Percentiles rank a stretch among this genome's conserved stretches.
phyloP scores from a whole-genome alignment of 1,140 invertebrate species.

The Platyscapa corneri region DNA sequence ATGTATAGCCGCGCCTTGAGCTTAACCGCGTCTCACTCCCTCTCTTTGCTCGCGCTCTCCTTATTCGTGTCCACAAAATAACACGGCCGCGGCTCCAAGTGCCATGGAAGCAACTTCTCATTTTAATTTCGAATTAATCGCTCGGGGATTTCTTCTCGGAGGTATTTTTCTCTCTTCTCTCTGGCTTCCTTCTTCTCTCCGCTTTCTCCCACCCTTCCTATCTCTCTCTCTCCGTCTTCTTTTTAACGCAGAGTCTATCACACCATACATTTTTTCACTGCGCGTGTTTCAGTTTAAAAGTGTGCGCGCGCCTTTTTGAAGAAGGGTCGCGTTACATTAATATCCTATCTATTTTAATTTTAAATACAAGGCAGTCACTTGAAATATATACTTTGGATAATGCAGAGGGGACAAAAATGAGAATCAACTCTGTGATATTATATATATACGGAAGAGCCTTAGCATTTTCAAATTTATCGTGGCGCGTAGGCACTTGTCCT shows the following conservation, averaged over 20 bases:
- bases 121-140: slow-evolving; percentile 62
- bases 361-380: slow-evolving; percentile 32
- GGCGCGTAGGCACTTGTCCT: slow-evolving; percentile 38
- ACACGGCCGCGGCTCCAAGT: slow-evolving; percentile 33
- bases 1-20: slow-evolving; percentile 17
- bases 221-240: not conserved
- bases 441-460: not conserved
- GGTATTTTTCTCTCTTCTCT: slow-evolving; percentile 1
- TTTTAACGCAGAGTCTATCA: slow-evolving; percentile 18
- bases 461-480: slow-evolving; percentile 36
- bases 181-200: not conserved
- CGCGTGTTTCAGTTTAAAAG: not conserved
- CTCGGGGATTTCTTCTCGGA: slow-evolving; percentile 39
- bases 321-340: slow-evolving; percentile 32
- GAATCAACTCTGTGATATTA: not conserved
- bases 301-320: not conserved
- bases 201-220: not conserved
- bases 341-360: slow-evolving; percentile 51
- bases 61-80: slow-evolving; percentile 53
- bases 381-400: slow-evolving; percentile 29
- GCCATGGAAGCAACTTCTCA: slow-evolving; percentile 49
- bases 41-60: slow-evolving; percentile 42
- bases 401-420: slow-evolving; percentile 9
- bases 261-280: not conserved
- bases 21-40: not conserved